These are phyloP conservation scores for Pituophis catenifer DNA, from an alignment of 2,113 vertebrate species.

Conservation along the genomic window DNA sequence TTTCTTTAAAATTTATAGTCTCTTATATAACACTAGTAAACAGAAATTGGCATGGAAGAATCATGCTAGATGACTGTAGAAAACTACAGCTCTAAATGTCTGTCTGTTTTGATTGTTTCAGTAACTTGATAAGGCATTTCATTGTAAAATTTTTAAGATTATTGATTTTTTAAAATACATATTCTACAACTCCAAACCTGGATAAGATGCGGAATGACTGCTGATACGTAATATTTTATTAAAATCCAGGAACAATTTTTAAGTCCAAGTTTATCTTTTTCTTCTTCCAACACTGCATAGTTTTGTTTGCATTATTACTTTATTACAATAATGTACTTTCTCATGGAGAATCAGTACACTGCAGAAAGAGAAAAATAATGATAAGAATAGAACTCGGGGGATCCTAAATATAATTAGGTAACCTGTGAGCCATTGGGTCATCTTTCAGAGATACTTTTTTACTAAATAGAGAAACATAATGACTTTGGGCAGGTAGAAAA, in stretches of 20 bases:
- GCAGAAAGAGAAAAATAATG: background rate
- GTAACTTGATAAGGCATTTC: background rate
- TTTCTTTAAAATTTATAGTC: background rate
- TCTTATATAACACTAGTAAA: background rate
- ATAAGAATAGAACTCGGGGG: conserved; percentile 1
- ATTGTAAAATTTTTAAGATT: background rate
- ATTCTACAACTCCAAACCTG: background rate
- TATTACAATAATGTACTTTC: conserved; percentile 23
- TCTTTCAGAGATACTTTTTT: background rate
- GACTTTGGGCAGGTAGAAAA: background rate
- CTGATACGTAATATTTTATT: background rate
- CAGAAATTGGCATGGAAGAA: background rate
- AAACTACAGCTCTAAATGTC: background rate
- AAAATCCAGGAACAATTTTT: background rate
- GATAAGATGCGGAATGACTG: background rate
- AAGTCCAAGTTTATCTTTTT: background rate
- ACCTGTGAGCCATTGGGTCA: background rate
- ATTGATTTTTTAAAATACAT: background rate
- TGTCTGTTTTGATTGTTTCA: background rate
- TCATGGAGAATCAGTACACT: background rate
- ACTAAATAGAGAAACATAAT: background rate
- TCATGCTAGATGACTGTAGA: background rate
- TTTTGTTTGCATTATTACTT: background rate
- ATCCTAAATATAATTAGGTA: background rate
- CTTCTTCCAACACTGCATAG: background rate